Conservation (phyloP, 2,113 vertebrate species). For the Typhlomys cinereus region DNA sequence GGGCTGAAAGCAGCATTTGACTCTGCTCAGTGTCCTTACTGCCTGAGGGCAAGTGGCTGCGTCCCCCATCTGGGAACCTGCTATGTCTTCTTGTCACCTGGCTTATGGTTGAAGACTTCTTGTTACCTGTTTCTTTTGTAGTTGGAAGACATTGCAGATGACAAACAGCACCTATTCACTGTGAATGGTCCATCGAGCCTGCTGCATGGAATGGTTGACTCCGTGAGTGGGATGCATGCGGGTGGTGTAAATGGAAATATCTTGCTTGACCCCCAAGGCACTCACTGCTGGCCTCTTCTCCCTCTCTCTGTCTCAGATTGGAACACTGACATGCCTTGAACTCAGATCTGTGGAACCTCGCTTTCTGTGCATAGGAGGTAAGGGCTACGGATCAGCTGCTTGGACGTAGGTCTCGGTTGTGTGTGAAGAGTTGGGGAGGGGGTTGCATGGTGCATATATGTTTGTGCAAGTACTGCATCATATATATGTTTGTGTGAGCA, state of each 20-base stretch:
- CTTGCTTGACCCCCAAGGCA: background rate
- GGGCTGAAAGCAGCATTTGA: background rate
- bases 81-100: background rate
- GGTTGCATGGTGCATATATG: background rate
- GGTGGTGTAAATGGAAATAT: background rate
- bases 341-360: background rate
- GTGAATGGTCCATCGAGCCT: fast-evolving
- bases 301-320: background rate
- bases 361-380: conserved; percentile 83
- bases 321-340: background rate
- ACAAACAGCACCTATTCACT: fast-evolving
- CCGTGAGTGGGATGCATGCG: background rate
- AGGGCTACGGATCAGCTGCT: conserved; percentile 59
- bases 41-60: background rate
- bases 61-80: no score
- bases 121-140: background rate
- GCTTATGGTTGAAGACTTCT: background rate
- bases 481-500: background rate
- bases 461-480: background rate
- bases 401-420: fast-evolving
- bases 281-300: background rate
- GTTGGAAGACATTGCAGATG: background rate
- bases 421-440: no score
- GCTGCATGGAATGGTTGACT: background rate
- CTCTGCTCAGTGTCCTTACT: background rate